Conservation (phyloP, 2,797 vertebrate species). For the Periparus ater region DNA sequence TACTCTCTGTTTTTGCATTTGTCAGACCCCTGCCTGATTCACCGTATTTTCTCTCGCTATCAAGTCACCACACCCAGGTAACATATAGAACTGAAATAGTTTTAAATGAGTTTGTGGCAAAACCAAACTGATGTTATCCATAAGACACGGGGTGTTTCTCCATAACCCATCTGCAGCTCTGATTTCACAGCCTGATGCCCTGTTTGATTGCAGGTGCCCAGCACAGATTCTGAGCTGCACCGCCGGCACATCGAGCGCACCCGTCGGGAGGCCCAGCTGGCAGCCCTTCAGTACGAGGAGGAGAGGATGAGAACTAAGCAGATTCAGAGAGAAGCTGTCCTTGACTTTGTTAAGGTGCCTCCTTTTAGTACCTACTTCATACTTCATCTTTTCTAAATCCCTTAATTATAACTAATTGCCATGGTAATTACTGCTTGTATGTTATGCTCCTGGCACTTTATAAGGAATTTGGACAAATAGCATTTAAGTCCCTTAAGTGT, state of each 20-base stretch:
- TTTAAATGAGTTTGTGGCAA: neutral
- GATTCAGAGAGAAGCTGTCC: constrained; percentile 79
- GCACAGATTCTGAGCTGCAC: constrained; percentile 61
- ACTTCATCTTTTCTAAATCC: neutral
- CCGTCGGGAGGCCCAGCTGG: constrained; percentile 89
- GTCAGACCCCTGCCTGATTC: constrained; percentile 71
- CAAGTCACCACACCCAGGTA: constrained; percentile 77
- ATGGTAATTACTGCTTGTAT: neutral
- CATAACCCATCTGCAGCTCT: neutral
- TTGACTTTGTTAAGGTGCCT: constrained; percentile 83
- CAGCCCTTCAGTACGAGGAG: constrained; percentile 89
- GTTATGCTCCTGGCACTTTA: accelerated
- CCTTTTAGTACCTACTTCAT: neutral
- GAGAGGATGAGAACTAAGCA: constrained; percentile 86
- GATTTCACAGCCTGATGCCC: neutral
- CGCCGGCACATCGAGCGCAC: constrained; percentile 82
- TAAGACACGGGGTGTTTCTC: neutral
- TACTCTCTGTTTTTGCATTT: constrained; percentile 40
- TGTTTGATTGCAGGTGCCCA: constrained; percentile 51
- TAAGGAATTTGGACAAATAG: neutral
- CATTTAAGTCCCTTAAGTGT: neutral
- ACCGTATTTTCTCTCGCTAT: constrained; percentile 56
- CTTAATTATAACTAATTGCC: neutral
- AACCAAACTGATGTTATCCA: neutral
- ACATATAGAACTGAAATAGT: neutral